Evolutionary conservation across 2,888 invertebrate genomes (phyloP).

Genomic region (Dicycla oo): DNA sequence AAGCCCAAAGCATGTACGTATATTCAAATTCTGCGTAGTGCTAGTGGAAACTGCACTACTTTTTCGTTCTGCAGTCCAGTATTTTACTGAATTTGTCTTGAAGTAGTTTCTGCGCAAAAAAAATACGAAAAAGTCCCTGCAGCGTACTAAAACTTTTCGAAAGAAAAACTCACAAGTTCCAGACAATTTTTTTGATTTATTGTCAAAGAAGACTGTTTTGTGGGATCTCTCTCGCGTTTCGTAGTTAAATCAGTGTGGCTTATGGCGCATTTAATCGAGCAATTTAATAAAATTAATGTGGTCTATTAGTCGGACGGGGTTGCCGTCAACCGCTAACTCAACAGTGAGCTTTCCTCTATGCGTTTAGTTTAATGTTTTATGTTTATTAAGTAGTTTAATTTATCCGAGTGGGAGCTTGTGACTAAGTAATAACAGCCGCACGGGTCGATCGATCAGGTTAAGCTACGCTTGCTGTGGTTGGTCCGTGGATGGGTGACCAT

Average conservation of each 20-base stretch:
- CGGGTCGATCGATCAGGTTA: too few relatives aligned
- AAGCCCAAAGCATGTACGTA: background rate
- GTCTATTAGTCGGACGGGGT: constrained; percentile 69
- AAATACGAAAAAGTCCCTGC: constrained; percentile 30
- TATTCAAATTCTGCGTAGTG: background rate
- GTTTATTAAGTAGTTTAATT: constrained; percentile 45
- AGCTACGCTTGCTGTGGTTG: too few relatives aligned
- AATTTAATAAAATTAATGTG: constrained; percentile 83
- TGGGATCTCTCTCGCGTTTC: constrained; percentile 56
- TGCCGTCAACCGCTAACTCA: constrained; percentile 58
- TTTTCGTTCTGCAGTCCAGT: constrained; percentile 23
- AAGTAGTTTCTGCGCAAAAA: constrained; percentile 32
- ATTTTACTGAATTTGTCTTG: constrained; percentile 22
- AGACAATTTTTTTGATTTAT: constrained; percentile 57
- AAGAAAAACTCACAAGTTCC: constrained; percentile 42
- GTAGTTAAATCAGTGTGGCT: constrained; percentile 74
- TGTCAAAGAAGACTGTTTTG: constrained; percentile 56
- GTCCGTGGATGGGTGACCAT: too few relatives aligned
- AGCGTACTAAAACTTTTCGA: constrained; percentile 38
- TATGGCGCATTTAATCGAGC: constrained; percentile 81
- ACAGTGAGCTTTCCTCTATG: constrained; percentile 47
- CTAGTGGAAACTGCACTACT: background rate
- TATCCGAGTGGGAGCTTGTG: background rate
- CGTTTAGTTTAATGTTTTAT: constrained; percentile 61
- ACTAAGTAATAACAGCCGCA: too few relatives aligned